phyloP scores from a whole-genome alignment of 2,113 vertebrate genomes.

The Petaurus breviceps region DNA sequence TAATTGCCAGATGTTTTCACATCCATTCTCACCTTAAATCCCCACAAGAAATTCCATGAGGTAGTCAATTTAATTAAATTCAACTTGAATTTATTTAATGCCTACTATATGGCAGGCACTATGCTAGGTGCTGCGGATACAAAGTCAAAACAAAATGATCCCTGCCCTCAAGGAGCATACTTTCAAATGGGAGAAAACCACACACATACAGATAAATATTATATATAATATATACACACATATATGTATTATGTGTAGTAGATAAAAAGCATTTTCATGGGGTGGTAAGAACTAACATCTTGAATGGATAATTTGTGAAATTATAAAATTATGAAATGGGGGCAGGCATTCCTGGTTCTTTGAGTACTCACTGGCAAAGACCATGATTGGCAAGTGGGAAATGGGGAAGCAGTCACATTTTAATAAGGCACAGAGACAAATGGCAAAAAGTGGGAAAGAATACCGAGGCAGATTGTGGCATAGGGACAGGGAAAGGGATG shows the following conservation, averaged over 20 bases:
- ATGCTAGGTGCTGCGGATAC: not conserved
- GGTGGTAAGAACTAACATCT: not conserved
- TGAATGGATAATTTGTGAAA: not conserved
- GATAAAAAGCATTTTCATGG: not conserved
- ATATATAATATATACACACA: not conserved
- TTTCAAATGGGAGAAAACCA: not conserved
- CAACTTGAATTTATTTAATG: not conserved
- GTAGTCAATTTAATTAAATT: not conserved
- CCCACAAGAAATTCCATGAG: not conserved
- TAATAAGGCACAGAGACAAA: not conserved
- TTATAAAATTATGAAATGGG: not conserved
- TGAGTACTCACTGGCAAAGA: not conserved
- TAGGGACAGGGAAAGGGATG: not conserved
- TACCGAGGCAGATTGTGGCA: not conserved
- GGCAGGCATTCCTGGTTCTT: not conserved
- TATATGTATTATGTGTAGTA: no score
- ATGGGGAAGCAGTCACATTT: not conserved
- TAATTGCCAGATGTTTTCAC: not conserved
- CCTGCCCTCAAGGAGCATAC: not conserved
- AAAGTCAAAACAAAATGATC: not conserved
- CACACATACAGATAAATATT: not conserved
- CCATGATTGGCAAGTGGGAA: not conserved
- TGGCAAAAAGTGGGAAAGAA: not conserved
- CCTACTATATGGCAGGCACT: not conserved
- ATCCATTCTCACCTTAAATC: not conserved